Evolutionary conservation across 2,797 vertebrate genomes (phyloP).

Genomic region (Lacerta agilis): DNA sequence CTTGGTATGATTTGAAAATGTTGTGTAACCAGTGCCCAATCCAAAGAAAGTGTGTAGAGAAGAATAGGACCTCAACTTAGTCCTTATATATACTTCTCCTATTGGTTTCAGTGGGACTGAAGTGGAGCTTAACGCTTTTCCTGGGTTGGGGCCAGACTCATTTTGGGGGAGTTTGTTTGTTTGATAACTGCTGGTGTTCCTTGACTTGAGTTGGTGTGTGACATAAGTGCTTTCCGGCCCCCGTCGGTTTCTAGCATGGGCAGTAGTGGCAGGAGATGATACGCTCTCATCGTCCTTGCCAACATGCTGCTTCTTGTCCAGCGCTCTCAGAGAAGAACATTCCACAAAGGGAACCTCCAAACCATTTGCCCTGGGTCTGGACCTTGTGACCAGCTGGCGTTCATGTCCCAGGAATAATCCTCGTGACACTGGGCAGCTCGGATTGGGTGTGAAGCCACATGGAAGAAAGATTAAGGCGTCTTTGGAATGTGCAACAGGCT

Average conservation of each 20-base stretch:
- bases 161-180: not conserved
- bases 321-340: too few species aligned
- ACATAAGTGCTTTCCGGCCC: not conserved
- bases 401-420: constrained; percentile 35
- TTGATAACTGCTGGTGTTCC: not conserved
- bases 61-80: not conserved
- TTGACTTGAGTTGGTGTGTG: not conserved
- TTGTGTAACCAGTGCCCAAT: not conserved
- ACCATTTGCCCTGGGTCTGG: not conserved
- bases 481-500: constrained; percentile 18
- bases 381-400: not conserved
- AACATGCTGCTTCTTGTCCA: not conserved
- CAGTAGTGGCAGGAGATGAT: not conserved
- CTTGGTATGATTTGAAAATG: not conserved
- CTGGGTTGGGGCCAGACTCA: not conserved
- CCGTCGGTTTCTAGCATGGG: not conserved
- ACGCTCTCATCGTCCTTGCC: not conserved
- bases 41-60: not conserved
- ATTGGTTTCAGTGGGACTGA: not conserved
- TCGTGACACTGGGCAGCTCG: constrained; percentile 40
- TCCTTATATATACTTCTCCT: not conserved
- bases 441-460: constrained; percentile 30
- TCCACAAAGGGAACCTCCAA: not conserved
- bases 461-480: constrained; percentile 44
- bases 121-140: not conserved